Evolutionary conservation across 2,797 vertebrate genomes (phyloP).

Genomic region (Macropus fuliginosus): DNA sequence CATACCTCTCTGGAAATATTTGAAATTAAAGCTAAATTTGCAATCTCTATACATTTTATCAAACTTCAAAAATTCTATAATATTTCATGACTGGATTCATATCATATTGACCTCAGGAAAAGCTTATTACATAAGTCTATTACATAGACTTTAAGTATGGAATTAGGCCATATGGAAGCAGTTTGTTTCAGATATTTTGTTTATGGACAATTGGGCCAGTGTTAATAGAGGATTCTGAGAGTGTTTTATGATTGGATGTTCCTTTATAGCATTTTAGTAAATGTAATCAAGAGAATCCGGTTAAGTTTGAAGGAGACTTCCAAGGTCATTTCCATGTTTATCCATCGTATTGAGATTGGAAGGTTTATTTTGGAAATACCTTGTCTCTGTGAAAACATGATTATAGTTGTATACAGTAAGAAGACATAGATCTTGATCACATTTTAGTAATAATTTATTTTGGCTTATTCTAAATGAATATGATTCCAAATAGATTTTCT

Average conservation of each 20-base stretch:
- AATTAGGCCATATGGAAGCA: slow-evolving; percentile 58
- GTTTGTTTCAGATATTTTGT: slow-evolving; percentile 58
- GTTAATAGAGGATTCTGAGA: slow-evolving; percentile 67
- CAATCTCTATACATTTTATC: slow-evolving; percentile 59
- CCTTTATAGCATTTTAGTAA: slow-evolving; percentile 59
- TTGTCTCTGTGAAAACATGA: slow-evolving; percentile 51
- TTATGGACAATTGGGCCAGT: slow-evolving; percentile 54
- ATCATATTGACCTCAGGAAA: slow-evolving; percentile 49
- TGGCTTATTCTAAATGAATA: slow-evolving; percentile 60
- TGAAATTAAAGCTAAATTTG: slow-evolving; percentile 56
- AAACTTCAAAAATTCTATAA: slow-evolving; percentile 51
- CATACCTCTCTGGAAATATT: slow-evolving; percentile 62
- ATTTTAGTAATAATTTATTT: slow-evolving; percentile 68
- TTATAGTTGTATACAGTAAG: slow-evolving; percentile 58
- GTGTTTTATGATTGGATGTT: slow-evolving; percentile 60
- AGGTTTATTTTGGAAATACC: slow-evolving; percentile 66
- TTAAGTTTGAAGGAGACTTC: slow-evolving; percentile 62
- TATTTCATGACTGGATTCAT: slow-evolving; percentile 40
- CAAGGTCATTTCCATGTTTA: slow-evolving; percentile 71
- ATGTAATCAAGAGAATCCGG: slow-evolving; percentile 50
- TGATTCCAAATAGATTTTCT: slow-evolving; percentile 60
- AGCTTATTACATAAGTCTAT: slow-evolving; percentile 50
- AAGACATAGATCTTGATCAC: slow-evolving; percentile 44
- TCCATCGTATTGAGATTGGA: slow-evolving; percentile 51
- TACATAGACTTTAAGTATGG: slow-evolving; percentile 63